A percentile compares a stretch with the other conserved stretches of the same genome.
Evolutionary conservation across 2,888 invertebrate species (phyloP).

Genomic region (Copidosoma aretas): DNA sequence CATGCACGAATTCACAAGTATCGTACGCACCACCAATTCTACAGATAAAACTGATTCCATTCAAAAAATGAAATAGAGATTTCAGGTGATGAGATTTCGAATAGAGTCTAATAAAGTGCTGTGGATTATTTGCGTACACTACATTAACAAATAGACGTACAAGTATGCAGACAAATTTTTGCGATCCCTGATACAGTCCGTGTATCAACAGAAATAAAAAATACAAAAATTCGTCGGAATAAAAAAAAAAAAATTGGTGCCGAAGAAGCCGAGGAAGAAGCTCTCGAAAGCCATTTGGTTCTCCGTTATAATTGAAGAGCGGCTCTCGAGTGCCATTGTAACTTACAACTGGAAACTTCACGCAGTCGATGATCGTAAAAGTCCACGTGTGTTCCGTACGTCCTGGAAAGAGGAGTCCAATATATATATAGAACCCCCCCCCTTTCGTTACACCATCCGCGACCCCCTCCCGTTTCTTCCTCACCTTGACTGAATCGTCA

Average conservation of each 20-base stretch:
- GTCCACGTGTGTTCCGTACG: neutral
- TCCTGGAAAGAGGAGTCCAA: conserved; percentile 19
- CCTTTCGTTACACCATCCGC: neutral
- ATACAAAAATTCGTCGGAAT: no score
- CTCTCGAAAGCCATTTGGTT: neutral
- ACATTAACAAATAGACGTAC: no score
- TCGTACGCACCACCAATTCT: no score
- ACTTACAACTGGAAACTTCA: conserved; percentile 30
- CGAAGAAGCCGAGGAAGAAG: conserved; percentile 10
- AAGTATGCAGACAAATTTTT: no score
- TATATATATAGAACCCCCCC: conserved; percentile 26
- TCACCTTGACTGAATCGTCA: conserved; percentile 30
- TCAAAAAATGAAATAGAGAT: no score
- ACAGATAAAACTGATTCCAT: no score
- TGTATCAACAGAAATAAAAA: no score
- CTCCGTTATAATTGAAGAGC: conserved; percentile 32
- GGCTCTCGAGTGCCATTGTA: conserved; percentile 14
- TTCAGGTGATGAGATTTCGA: no score
- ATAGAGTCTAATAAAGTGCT: no score
- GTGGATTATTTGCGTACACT: no score
- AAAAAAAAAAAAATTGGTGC: conserved; percentile 1
- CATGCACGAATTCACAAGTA: no score
- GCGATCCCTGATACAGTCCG: no score
- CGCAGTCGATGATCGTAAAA: conserved; percentile 34
- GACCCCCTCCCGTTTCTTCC: neutral